These are phyloP conservation scores for Struthidea cinerea DNA, from an alignment of 2,113 vertebrate genomes.

Conservation along the genomic window DNA sequence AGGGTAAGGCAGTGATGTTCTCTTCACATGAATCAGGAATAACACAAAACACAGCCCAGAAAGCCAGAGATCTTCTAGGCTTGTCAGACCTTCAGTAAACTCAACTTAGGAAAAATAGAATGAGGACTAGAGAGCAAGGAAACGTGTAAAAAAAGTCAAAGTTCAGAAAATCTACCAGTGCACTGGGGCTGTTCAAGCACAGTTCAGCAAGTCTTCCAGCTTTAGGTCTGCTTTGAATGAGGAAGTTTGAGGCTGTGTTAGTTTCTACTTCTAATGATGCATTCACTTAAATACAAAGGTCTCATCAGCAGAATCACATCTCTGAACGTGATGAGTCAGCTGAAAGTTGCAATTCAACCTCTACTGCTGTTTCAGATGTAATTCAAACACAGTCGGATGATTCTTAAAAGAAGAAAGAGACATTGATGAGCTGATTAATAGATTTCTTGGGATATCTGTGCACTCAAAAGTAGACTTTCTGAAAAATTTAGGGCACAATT, in stretches of 20 bases:
- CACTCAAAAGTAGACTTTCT: neutral
- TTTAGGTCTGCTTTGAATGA: neutral
- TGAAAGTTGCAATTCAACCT: conserved; percentile 32
- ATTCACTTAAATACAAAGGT: conserved; percentile 55
- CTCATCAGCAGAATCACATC: conserved; percentile 43
- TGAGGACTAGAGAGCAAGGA: neutral
- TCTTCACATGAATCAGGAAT: neutral
- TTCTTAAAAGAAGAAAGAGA: conserved; percentile 28
- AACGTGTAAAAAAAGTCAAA: neutral
- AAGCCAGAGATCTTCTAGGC: neutral
- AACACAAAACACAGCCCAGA: neutral
- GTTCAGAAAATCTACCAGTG: neutral
- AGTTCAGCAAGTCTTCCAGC: neutral
- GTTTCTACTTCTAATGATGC: conserved; percentile 31
- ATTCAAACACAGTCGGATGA: conserved; percentile 12
- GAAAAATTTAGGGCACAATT: neutral
- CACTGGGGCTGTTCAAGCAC: neutral
- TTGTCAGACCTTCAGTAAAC: neutral
- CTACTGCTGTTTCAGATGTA: neutral
- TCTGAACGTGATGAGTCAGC: conserved; percentile 37
- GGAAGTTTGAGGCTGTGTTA: neutral
- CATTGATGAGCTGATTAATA: conserved; percentile 50
- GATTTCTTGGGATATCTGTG: neutral
- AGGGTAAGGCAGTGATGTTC: neutral
- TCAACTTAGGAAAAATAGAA: neutral